Evolutionary conservation across 2,888 invertebrate genomes (phyloP), one percentile per base, ranked within the genome.

Genomic region (Sinodicranocentrus sp.): DNA sequence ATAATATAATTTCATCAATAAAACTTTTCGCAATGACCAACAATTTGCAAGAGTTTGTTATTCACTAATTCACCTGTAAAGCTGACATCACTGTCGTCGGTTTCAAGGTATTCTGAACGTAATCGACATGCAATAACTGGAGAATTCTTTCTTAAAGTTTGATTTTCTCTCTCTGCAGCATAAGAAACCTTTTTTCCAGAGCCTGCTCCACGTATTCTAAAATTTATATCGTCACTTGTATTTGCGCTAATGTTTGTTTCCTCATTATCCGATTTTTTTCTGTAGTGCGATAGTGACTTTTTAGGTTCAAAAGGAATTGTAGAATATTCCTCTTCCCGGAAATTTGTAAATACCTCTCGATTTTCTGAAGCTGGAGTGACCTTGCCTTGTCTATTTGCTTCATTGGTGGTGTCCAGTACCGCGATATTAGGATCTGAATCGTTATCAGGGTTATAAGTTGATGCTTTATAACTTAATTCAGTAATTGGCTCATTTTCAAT

Each of bases 81-180:
- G 28, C 23, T 78, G 6, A 61, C 19, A 0, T 78, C 78, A 44
- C 78, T 78, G 2, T 78, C 76, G 17, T 75, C 78, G 15, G 43
- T 28, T 33, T 78, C 78, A 48, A 61, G 21, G 15, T 8, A 48
- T 3, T 77, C 77, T 19, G 68, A n/a, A 6, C 68, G 68, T n/a
- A 68, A 59, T 0, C 76, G 52, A 15, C 33, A 65, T 17, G 65
- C 26, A 23, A 75, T 5, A 13, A n/a, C n/a, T 72, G n/a, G 39
- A 10, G 39, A 39, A 8, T 13, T 13, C 39, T 39, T 39, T 39
- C 13, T 17, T 52, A 17, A 8, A 10, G 15, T 13, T 17, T 17
- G 39, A 13, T 39, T 39, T 39, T 5, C 39, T 39, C 39, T 17
- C n/a, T 25, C 8, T 61, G 61, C 44, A 67, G 61, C 44, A 54